Evolutionary conservation across 2,797 vertebrate species (phyloP), one percentile per base, ranked within the genome.

Genomic region (Manis crassicaudata): DNA sequence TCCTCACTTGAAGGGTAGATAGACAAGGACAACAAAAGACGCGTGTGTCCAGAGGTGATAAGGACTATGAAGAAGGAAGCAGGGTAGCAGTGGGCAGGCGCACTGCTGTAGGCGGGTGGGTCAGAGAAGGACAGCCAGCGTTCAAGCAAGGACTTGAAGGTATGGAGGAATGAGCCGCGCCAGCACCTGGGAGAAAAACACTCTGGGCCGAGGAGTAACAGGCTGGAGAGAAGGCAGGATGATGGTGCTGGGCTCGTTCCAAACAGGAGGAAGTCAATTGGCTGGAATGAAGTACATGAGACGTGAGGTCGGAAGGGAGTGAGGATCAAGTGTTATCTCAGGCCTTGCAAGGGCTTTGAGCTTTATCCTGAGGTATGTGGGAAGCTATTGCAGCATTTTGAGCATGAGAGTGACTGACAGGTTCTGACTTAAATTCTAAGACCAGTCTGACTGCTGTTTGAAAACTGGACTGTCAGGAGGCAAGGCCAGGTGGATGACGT

Each of bases 401-500:
- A 92, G 60, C 23, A 37, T 14, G 6, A 27, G n/a, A 67, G 21
- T 67, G 67, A 65, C 9, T 56, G 75, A 62, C 43, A 56, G 40
- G 9, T 77, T 79, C 72, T 56, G 29, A 35, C 16, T 32, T 46
- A 7, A 63, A 35, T 79, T 87, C 76, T 77, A 92, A 76, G 54
- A 75, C n/a, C 35, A 17, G 10, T 65, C 17, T 8, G 25, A 32
- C 65, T n/a, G 50, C 81, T 29, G 6, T 73, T 79, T 37, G 5
- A 68, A 58, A 52, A 60, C 54, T 0, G 9, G 29, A 40, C 25
- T 29, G 4, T 76, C 1, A 0, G 56, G 56, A 72, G 60, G 67
- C 46, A 29, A 46, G 23, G 32, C 16, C 0, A 43, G 17, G 60
- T 52, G 56, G 58, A n/a, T 10, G 3, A 17, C 0, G 3, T n/a